These are phyloP conservation scores for Dendrophyllia cribrosa DNA, from an alignment of 64 coral and sea anemone genomes.

Conservation along the genomic window DNA sequence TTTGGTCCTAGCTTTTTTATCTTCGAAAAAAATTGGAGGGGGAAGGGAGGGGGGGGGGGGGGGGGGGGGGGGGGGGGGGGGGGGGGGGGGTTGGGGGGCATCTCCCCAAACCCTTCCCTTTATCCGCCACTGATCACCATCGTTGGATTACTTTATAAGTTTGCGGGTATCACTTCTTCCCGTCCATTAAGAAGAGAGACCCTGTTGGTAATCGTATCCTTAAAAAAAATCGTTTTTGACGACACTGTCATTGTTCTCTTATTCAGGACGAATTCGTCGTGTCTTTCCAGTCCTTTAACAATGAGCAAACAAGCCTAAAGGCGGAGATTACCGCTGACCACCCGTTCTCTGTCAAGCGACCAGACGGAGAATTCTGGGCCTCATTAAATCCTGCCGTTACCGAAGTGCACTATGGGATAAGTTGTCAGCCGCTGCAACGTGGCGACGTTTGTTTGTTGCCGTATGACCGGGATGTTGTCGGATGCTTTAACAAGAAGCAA, in stretches of 20 bases:
- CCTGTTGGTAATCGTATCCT: too few species aligned
- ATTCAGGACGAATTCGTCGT: slow-evolving; percentile 42
- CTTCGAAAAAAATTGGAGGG: too few species aligned
- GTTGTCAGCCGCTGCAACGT: slow-evolving; percentile 35
- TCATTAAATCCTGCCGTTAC: slow-evolving; percentile 34
- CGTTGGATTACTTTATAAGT: too few species aligned
- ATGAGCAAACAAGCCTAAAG: slow-evolving; percentile 50
- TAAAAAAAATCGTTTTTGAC: too few species aligned
- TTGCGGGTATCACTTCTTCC: too few species aligned
- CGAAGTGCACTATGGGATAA: slow-evolving; percentile 42
- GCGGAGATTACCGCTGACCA: slow-evolving; percentile 64
- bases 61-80: too few species aligned
- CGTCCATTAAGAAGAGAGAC: too few species aligned
- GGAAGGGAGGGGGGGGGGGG: too few species aligned
- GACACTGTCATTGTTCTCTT: not conserved
- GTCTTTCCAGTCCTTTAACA: slow-evolving; percentile 55
- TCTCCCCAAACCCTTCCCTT: too few species aligned
- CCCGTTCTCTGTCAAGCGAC: slow-evolving; percentile 59
- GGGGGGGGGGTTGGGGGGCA: too few species aligned
- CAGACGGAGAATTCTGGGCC: slow-evolving; percentile 49
- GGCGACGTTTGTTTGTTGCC: slow-evolving; percentile 78
- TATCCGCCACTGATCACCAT: too few species aligned
- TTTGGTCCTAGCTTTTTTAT: too few species aligned
- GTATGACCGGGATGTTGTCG: slow-evolving; percentile 32
- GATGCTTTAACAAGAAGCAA: not conserved